phyloP scores from a whole-genome alignment of 2,888 invertebrate species.

The Crioceris asparagi region DNA sequence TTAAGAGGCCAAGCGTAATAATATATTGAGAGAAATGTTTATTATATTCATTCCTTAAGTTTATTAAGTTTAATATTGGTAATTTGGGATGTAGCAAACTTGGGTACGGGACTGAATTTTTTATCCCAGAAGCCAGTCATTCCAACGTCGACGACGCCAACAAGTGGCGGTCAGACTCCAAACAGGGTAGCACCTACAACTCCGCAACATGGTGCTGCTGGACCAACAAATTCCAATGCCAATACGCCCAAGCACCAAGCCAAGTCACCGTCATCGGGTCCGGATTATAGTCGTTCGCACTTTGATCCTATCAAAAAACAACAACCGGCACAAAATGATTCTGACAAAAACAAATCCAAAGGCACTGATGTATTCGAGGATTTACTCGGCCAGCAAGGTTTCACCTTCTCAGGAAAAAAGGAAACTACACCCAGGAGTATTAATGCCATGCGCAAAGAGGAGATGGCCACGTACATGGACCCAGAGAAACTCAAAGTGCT shows the following conservation, averaged over 20 bases:
- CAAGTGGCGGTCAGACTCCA: conserved; percentile 23
- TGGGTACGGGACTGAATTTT: conserved; percentile 17
- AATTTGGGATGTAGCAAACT: conserved; percentile 11
- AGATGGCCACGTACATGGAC: conserved; percentile 79
- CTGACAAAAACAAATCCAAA: conserved; percentile 34
- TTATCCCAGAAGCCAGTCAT: conserved; percentile 7
- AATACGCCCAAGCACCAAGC: conserved; percentile 32
- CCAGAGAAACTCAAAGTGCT: conserved; percentile 76
- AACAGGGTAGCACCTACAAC: conserved; percentile 29
- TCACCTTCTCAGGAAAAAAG: conserved; percentile 64
- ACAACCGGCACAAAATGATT: conserved; percentile 18
- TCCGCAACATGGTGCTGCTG: conserved; percentile 31
- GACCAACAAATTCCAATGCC: too few relatives aligned
- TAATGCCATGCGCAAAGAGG: conserved; percentile 86
- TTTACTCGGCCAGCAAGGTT: conserved; percentile 80
- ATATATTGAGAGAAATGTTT: neutral
- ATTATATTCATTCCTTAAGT: neutral
- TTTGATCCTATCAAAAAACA: conserved; percentile 47
- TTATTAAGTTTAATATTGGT: neutral
- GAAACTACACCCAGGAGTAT: conserved; percentile 76
- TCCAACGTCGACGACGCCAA: conserved; percentile 18
- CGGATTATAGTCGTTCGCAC: conserved; percentile 57
- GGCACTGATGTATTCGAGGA: conserved; percentile 78
- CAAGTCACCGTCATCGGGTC: conserved; percentile 34
- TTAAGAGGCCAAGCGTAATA: too few relatives aligned